Evolutionary conservation across 2,888 invertebrate species (phyloP).

Genomic region (Hedychridium roseum): DNA sequence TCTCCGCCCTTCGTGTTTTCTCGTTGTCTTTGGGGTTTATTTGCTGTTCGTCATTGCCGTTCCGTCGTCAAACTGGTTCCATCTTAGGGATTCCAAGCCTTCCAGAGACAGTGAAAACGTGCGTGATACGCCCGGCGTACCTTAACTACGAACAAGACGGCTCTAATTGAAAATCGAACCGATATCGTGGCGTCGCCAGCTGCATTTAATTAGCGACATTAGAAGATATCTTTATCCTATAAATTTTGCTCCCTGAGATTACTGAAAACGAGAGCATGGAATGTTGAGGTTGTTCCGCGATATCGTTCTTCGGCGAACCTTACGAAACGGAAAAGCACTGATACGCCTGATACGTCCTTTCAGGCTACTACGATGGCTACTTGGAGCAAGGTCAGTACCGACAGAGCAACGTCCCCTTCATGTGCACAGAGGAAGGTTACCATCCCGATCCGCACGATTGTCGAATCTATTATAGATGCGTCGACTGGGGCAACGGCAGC

Average conservation of each 20-base stretch:
- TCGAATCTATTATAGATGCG: conserved; percentile 78
- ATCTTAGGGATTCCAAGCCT: conserved; percentile 9
- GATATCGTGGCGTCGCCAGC: not conserved
- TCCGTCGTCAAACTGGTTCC: conserved; percentile 56
- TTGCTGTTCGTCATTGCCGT: conserved; percentile 40
- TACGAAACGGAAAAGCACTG: too few relatives aligned
- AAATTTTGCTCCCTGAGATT: too few relatives aligned
- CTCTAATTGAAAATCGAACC: not conserved
- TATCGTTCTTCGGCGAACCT: too few relatives aligned
- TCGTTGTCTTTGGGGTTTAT: conserved; percentile 18
- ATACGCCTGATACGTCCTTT: too few relatives aligned
- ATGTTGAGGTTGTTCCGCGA: too few relatives aligned
- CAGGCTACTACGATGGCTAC: conserved; percentile 31
- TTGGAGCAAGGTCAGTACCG: conserved; percentile 4
- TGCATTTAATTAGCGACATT: too few relatives aligned
- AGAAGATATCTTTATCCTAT: too few relatives aligned
- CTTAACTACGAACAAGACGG: not conserved
- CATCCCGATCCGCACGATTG: conserved; percentile 78
- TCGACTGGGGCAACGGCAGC: conserved; percentile 68
- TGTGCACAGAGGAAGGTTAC: conserved; percentile 75
- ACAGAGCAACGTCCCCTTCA: conserved; percentile 44
- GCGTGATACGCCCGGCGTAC: not conserved
- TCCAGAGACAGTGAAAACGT: conserved; percentile 6
- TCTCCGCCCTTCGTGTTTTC: too few relatives aligned
- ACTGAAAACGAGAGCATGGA: too few relatives aligned